Evolutionary conservation across 2,797 vertebrate genomes (phyloP), one percentile per base, ranked within the genome.

Genomic region (Notolepis coatsorum): DNA sequence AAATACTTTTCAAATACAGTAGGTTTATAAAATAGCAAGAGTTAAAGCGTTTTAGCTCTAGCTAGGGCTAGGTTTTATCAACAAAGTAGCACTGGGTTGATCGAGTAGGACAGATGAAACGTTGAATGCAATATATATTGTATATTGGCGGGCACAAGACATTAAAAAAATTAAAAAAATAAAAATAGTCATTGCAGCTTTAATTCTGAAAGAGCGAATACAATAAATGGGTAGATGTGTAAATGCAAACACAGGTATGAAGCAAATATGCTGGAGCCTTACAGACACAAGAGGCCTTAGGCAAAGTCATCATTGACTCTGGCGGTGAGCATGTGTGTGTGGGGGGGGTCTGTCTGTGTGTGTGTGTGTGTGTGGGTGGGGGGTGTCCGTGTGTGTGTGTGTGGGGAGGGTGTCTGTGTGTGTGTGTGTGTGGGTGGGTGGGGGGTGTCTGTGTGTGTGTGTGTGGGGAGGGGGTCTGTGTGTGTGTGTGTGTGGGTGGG

Each of bases 321-420:
- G 46, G 65, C 71, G 31, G 39, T 37, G 51, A 63, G 61, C 41
- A 49, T 56, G 62, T 56, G 48, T 13, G 56, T 55, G 53, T 50
- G 49, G 49, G n/a, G n/a, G n/a, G n/a, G 17, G 5, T 50, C 27
- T 41, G 12, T 17, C 10, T 68, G 53, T 45, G 31, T 64, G 27
- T 45, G 30, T 73, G 28, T 48, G 28, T 39, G 51, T 52, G 18
- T 18, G 42, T 46, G 24, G 5, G 30, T 38, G n/a, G 2, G 49
- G 73, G 64, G 73, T 76, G 41, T 58, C 37, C 65, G 56, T 45
- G 61, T 63, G 35, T 80, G 76, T 77, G 80, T 84, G 83, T 69
- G 75, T 25, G 3, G 41, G 47, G 57, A 66, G n/a, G 43, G 57
- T 17, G 5, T 50, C 27, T 41, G 12, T 17, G 13, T 68, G 53